phyloP scores from a whole-genome alignment of 1,140 invertebrate genomes.

The Zaprionus ghesquierei region DNA sequence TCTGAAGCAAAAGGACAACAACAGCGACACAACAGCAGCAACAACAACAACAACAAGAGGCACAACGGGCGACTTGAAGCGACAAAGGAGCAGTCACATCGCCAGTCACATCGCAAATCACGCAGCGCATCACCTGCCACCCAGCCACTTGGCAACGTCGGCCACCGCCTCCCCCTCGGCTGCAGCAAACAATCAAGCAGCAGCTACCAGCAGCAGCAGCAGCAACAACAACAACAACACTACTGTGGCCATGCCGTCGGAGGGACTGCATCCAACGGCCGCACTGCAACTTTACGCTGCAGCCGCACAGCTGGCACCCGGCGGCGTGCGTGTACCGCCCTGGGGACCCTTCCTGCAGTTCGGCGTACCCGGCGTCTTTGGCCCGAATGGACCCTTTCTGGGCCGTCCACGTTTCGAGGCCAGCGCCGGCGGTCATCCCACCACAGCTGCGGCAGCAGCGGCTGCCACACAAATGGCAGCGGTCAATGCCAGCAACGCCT shows the following conservation, averaged over 20 bases:
- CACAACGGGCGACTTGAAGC: slow-evolving; percentile 20
- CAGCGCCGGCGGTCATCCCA: slow-evolving; percentile 46
- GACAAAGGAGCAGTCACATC: slow-evolving; percentile 25
- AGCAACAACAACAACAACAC: slow-evolving; percentile 16
- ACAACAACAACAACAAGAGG: slow-evolving; percentile 2
- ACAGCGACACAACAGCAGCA: slow-evolving; percentile 7
- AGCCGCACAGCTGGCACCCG: slow-evolving; percentile 84
- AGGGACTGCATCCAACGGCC: slow-evolving; percentile 84
- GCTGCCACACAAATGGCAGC: slow-evolving; percentile 75
- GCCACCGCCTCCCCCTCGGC: not conserved
- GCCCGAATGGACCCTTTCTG: slow-evolving; percentile 78
- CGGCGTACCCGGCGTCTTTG: slow-evolving; percentile 83
- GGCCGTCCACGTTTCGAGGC: slow-evolving; percentile 70
- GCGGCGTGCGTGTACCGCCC: slow-evolving; percentile 83
- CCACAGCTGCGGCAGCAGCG: slow-evolving; percentile 63
- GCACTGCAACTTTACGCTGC: slow-evolving; percentile 85
- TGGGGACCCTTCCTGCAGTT: slow-evolving; percentile 84
- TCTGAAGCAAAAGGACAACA: slow-evolving; percentile 39
- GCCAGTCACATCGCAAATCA: slow-evolving; percentile 13
- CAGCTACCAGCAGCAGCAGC: slow-evolving; percentile 10
- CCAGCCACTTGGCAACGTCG: slow-evolving; percentile 34
- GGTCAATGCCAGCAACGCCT: slow-evolving; percentile 79
- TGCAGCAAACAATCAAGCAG: not conserved
- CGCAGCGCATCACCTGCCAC: slow-evolving; percentile 3
- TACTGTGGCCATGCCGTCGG: slow-evolving; percentile 78